A percentile compares a stretch with the other conserved stretches of the same genome.
These are phyloP conservation scores for Aleiodes alternator DNA, from an alignment of 2,888 invertebrate genomes.

Conservation along the genomic window DNA sequence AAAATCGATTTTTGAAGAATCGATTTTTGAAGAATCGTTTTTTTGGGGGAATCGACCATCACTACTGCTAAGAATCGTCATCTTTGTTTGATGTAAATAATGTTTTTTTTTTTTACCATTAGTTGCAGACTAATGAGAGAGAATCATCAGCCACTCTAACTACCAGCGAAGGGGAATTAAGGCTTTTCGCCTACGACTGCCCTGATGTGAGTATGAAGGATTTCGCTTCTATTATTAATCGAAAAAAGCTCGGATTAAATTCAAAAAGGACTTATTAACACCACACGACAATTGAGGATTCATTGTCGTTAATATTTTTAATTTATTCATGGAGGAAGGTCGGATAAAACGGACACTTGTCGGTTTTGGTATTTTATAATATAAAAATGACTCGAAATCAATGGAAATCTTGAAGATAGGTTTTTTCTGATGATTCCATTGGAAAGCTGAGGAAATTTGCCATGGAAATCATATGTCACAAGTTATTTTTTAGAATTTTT, in stretches of 20 bases:
- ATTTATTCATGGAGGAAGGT: background rate
- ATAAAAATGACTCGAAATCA: too few relatives aligned
- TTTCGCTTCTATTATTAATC: background rate
- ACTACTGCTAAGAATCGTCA: background rate
- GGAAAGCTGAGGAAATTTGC: too few relatives aligned
- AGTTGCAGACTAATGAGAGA: constrained; percentile 73
- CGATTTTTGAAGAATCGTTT: too few relatives aligned
- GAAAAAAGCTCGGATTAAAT: background rate
- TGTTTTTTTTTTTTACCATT: constrained; percentile 25
- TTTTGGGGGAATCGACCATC: too few relatives aligned
- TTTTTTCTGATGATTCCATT: too few relatives aligned
- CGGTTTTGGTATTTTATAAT: too few relatives aligned
- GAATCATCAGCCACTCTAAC: constrained; percentile 73
- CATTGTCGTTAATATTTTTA: background rate
- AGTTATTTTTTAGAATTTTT: too few relatives aligned
- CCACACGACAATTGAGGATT: constrained; percentile 26
- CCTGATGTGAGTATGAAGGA: constrained; percentile 71
- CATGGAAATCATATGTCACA: too few relatives aligned
- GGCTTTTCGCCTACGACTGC: constrained; percentile 74
- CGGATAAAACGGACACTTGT: too few relatives aligned
- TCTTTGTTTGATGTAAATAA: background rate
- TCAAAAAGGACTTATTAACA: constrained; percentile 17
- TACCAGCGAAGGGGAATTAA: constrained; percentile 73
- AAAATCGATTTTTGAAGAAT: too few relatives aligned
- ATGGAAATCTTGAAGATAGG: too few relatives aligned